These are phyloP conservation scores for Neodontobutis hainanensis DNA, from an alignment of 2,113 vertebrate species.

Conservation along the genomic window DNA sequence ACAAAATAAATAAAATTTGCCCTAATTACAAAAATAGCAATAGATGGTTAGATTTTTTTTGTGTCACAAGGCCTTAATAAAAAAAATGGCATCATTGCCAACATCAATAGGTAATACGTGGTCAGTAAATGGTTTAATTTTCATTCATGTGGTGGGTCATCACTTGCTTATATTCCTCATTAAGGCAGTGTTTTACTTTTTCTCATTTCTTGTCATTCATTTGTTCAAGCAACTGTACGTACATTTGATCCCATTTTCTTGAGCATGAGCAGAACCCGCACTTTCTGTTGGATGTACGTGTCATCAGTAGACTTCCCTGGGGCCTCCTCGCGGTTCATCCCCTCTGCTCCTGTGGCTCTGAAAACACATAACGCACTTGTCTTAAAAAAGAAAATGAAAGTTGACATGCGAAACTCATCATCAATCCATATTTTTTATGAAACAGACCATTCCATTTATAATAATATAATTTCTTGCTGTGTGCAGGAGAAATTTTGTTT, in stretches of 20 bases:
- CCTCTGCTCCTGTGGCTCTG: slow-evolving; percentile 88
- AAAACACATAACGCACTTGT: slow-evolving; percentile 38
- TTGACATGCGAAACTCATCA: background rate
- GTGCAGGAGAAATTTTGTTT: no score
- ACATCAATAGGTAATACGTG: background rate
- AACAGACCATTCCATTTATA: no score
- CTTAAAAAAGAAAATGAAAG: background rate
- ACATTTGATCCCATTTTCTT: slow-evolving; percentile 99
- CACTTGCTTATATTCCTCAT: no score
- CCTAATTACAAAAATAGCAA: background rate
- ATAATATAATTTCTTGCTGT: no score
- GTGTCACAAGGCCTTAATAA: background rate
- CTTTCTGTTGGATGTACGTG: slow-evolving; percentile 99
- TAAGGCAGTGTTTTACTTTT: background rate
- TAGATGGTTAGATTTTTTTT: background rate
- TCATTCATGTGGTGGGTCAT: background rate
- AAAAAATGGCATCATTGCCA: background rate
- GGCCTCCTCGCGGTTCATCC: slow-evolving; percentile 98
- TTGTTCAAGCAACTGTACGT: slow-evolving; percentile 63
- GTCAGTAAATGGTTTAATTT: background rate
- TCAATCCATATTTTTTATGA: background rate
- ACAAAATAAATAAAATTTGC: background rate
- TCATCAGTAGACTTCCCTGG: slow-evolving; percentile 99
- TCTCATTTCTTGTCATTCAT: background rate
- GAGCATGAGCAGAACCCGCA: slow-evolving; percentile 97